These are phyloP conservation scores for Anastrepha obliqua DNA, from an alignment of 1,140 invertebrate genomes.

Conservation along the genomic window DNA sequence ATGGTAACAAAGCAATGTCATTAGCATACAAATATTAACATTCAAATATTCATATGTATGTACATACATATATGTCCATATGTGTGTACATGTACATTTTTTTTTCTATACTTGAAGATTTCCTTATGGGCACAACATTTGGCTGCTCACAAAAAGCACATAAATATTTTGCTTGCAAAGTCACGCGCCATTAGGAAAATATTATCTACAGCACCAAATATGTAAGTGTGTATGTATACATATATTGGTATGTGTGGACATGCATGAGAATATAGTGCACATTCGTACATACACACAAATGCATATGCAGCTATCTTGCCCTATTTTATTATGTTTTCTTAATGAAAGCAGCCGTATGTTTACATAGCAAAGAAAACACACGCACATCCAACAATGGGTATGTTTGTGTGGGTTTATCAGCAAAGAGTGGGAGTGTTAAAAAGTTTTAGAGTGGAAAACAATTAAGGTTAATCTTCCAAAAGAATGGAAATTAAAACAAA, in stretches of 20 bases:
- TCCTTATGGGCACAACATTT: neutral
- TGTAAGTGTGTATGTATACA: too few species aligned
- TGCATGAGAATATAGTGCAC: neutral
- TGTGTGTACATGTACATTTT: too few species aligned
- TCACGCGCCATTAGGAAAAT: conserved; percentile 38
- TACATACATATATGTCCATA: neutral
- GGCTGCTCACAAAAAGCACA: neutral
- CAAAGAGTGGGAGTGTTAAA: conserved; percentile 26
- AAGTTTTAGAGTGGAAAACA: neutral
- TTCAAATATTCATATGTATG: neutral
- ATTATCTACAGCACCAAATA: neutral
- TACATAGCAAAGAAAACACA: neutral
- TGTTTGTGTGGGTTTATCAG: neutral
- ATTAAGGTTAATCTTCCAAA: conserved; percentile 12
- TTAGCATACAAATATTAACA: conserved; percentile 37
- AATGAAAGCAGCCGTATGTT: neutral
- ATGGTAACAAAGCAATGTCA: neutral
- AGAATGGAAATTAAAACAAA: neutral
- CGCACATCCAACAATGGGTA: too few species aligned
- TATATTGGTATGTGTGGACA: neutral
- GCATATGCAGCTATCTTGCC: neutral
- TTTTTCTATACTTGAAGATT: too few species aligned
- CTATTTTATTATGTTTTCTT: neutral
- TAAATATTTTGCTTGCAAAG: conserved; percentile 4
- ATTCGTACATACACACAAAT: neutral